phyloP scores from a whole-genome alignment of 2,888 invertebrate species.

The Holacanthella duospinosa region DNA sequence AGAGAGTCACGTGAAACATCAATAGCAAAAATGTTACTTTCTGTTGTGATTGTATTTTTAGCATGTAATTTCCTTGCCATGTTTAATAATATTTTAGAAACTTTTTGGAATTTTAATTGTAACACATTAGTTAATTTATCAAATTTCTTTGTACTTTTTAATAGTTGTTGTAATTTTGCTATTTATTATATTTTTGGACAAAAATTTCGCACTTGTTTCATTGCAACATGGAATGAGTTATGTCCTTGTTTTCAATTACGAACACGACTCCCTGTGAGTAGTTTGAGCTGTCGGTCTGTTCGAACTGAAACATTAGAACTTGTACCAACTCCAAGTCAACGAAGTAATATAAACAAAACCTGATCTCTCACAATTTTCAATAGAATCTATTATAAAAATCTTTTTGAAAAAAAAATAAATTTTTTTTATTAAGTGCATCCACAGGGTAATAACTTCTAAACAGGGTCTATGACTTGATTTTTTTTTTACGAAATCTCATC shows the following conservation, averaged over 20 bases:
- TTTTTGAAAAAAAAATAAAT: not conserved
- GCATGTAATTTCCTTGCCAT: conserved; percentile 6
- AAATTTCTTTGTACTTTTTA: conserved; percentile 7
- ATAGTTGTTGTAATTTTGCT: conserved; percentile 11
- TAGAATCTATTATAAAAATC: not conserved
- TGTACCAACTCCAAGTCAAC: not conserved
- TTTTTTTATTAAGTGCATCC: too few relatives aligned
- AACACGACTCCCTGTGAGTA: not conserved
- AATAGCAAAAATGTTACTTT: conserved; percentile 6
- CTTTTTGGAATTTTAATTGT: not conserved
- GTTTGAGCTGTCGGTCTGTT: not conserved
- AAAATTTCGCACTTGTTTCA: conserved; percentile 6
- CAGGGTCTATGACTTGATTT: not conserved
- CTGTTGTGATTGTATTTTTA: conserved; percentile 7
- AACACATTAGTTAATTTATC: conserved; percentile 3
- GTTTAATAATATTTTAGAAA: conserved; percentile 3
- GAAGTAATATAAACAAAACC: not conserved
- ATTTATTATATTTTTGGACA: conserved; percentile 10
- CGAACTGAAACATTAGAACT: conserved; percentile 1
- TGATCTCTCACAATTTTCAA: not conserved
- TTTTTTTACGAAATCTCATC: not conserved
- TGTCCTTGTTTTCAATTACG: not conserved
- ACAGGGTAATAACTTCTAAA: not conserved
- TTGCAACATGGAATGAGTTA: conserved; percentile 4
- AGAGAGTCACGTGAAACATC: conserved; percentile 4